A percentile compares a stretch with the other conserved stretches of the same genome.
These are phyloP conservation scores for Trematocara variabile DNA, from an alignment of 2,113 vertebrate species.

Conservation along the genomic window DNA sequence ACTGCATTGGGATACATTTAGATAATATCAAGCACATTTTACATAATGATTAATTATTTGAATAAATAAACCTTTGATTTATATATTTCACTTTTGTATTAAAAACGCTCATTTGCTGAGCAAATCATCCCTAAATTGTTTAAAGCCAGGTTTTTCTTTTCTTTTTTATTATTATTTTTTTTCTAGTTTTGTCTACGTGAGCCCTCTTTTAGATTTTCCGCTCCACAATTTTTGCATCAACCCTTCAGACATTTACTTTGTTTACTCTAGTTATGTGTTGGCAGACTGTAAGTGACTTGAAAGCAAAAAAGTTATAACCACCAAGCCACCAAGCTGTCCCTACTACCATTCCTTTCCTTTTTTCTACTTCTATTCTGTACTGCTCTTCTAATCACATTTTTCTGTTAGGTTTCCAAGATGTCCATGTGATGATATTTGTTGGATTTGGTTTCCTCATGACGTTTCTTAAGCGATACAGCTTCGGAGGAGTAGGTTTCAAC, in stretches of 20 bases:
- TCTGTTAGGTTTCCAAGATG: constrained; percentile 90
- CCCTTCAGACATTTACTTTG: not conserved
- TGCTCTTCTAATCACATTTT: not conserved
- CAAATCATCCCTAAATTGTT: not conserved
- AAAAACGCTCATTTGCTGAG: accelerated
- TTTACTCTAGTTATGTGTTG: not conserved
- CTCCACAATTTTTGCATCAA: not conserved
- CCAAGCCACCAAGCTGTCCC: not conserved
- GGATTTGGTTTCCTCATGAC: constrained; percentile 98
- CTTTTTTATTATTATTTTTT: not conserved
- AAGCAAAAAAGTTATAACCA: accelerated
- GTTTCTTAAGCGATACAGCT: constrained; percentile 92
- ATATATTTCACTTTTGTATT: not conserved
- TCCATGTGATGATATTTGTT: constrained; percentile 97
- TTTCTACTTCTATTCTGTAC: not conserved
- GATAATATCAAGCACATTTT: not conserved
- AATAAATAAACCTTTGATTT: not conserved
- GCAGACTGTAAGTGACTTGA: not conserved
- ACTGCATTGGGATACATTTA: accelerated
- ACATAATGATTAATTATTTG: accelerated
- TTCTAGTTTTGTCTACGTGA: not conserved
- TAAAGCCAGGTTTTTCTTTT: not conserved
- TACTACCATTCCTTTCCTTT: not conserved
- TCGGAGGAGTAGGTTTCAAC: constrained; percentile 90
- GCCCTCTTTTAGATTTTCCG: accelerated